Evolutionary conservation across 2,113 vertebrate genomes (phyloP), one percentile per base, ranked within the genome.

Genomic region (Cacatua alba): DNA sequence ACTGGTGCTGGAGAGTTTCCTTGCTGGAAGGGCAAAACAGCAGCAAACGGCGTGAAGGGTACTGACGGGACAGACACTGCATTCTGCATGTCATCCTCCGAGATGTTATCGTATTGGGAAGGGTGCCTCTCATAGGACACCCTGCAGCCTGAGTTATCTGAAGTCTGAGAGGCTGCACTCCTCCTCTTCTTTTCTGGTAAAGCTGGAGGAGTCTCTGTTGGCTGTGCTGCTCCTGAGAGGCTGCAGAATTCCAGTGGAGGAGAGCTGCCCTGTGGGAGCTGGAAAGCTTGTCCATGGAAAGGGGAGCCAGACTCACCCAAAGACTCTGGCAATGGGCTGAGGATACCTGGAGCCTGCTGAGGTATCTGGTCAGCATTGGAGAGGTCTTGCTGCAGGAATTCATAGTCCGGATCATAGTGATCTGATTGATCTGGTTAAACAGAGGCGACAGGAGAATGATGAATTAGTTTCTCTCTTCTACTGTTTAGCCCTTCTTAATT

Each of bases 331-430:
- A 99, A 91, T 0, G 99, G 99, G 98, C 99, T 99, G 80, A 99
- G 98, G 92, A 97, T 93, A 44, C 98, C 96, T 33, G 98, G 97
- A 23, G 85, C 92, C 16, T 98, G 98, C 92, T 98, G 98, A 82
- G 99, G 98, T 92, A 98, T 97, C 70, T 98, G 98, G 55, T 99
- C 99, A 35, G 98, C 96, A 0, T 94, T 98, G 5, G 99, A 99
- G 95, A 99, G 98, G 98, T 99, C 99, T 97, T 99, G 99, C 97
- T 99, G 99, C 60, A 99, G 98, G 98, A 99, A 99, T 97, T 99
- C 99, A 19, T 99, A 99, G 97, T 99, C 99, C 0, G 99, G 99
- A 88, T 99, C 99, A 41, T 99, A 99, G 96, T 99, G 99, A 98
- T 99, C 99, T 92, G 98, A 99, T 93, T 99, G 99, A 98, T 99